Evolutionary conservation across 2,113 vertebrate species (phyloP).

Genomic region (Columba livia): DNA sequence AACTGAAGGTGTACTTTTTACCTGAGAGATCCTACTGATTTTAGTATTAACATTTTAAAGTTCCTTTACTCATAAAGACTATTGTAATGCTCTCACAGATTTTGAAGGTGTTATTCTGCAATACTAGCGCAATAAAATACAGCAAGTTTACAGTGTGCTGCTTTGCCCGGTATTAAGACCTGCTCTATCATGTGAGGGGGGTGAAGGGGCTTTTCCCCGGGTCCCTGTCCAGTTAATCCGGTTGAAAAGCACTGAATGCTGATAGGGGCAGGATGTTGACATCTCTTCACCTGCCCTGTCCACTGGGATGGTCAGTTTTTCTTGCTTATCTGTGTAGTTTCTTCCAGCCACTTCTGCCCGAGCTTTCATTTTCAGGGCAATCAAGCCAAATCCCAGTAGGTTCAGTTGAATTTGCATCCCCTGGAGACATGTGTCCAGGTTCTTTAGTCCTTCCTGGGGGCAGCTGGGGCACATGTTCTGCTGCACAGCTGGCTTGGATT

Average conservation of each 20-base stretch:
- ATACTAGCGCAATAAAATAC: neutral
- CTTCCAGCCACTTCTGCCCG: neutral
- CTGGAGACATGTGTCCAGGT: accelerated
- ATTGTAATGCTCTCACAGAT: neutral
- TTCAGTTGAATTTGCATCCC: neutral
- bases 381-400: neutral
- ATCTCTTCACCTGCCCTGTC: neutral
- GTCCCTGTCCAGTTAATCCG: neutral
- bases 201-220: neutral
- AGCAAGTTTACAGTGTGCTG: neutral
- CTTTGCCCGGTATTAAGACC: neutral
- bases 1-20: neutral
- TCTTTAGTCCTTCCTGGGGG: neutral
- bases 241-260: neutral
- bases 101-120: neutral
- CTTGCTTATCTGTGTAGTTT: neutral
- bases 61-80: neutral
- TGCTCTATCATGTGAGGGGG: neutral
- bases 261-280: neutral
- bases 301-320: neutral
- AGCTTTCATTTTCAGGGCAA: neutral
- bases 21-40: neutral
- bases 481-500: neutral
- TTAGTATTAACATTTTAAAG: neutral
- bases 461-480: neutral